Conservation (phyloP, 2,888 invertebrate genomes). For the Troides helena region DNA sequence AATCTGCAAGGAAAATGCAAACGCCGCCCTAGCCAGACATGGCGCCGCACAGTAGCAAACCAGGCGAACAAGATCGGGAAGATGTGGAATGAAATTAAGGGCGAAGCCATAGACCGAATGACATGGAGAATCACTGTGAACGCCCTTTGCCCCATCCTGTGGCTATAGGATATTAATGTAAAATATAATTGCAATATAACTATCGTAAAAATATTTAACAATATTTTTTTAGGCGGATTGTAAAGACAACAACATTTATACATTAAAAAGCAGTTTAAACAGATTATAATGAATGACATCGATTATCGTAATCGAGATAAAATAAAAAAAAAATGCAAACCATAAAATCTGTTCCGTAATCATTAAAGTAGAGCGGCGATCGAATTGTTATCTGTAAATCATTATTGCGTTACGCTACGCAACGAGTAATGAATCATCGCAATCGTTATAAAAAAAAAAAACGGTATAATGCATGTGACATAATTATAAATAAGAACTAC, state of each 20-base stretch:
- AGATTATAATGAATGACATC: conserved; percentile 7
- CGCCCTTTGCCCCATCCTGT: too few species aligned
- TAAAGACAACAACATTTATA: neutral
- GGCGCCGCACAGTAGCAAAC: too few species aligned
- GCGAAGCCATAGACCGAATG: too few species aligned
- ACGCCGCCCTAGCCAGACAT: too few species aligned
- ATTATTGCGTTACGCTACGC: conserved; percentile 25
- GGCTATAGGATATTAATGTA: too few species aligned
- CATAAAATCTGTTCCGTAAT: conserved; percentile 18
- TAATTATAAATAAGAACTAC: neutral
- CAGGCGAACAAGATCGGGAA: too few species aligned
- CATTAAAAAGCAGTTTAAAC: neutral
- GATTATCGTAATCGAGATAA: conserved; percentile 3
- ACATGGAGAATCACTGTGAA: too few species aligned
- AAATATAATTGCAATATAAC: too few species aligned
- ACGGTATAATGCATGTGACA: conserved; percentile 1
- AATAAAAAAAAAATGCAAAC: conserved; percentile 7
- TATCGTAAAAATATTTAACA: too few species aligned
- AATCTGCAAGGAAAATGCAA: too few species aligned
- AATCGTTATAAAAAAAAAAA: conserved; percentile 15
- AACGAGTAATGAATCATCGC: conserved; percentile 20
- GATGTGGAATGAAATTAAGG: too few species aligned
- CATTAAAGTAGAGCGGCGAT: conserved; percentile 19
- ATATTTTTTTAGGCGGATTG: too few species aligned
- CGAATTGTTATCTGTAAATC: conserved; percentile 26